Evolutionary conservation across 2,113 vertebrate genomes (phyloP).

Genomic region (Phalacrocorax pelagicus): DNA sequence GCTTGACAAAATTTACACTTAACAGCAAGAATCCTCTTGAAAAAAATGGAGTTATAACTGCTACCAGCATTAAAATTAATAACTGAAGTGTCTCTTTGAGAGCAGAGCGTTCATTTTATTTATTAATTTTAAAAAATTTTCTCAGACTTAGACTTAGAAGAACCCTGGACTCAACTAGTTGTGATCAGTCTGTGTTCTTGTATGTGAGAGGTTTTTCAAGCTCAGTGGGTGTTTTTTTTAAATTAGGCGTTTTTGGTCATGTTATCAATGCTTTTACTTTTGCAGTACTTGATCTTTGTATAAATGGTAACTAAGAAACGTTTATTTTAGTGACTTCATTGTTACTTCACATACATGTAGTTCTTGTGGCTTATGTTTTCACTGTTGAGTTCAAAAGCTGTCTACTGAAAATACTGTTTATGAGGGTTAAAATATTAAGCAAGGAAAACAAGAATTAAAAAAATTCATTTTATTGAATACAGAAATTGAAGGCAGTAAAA

Average conservation of each 20-base stretch:
- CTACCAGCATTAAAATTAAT: not conserved
- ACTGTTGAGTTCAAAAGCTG: not conserved
- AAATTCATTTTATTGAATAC: not conserved
- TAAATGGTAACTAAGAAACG: not conserved
- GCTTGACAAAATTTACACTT: not conserved
- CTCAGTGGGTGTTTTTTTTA: not conserved
- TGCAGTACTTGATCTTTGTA: not conserved
- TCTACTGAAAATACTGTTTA: not conserved
- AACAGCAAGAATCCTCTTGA: not conserved
- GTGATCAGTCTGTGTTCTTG: not conserved
- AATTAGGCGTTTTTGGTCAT: not conserved
- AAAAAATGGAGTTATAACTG: not conserved
- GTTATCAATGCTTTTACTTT: not conserved
- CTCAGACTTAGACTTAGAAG: not conserved
- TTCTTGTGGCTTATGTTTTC: not conserved
- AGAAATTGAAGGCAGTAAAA: not conserved
- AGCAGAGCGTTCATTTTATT: not conserved
- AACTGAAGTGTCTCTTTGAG: not conserved
- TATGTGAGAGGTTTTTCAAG: not conserved
- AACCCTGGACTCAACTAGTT: not conserved
- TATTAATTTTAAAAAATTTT: not conserved
- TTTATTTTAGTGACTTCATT: not conserved
- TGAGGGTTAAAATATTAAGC: not conserved
- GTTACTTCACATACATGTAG: not conserved
- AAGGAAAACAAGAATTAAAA: not conserved